Conservation (phyloP, 2,113 vertebrate genomes). For the Melospiza georgiana region DNA sequence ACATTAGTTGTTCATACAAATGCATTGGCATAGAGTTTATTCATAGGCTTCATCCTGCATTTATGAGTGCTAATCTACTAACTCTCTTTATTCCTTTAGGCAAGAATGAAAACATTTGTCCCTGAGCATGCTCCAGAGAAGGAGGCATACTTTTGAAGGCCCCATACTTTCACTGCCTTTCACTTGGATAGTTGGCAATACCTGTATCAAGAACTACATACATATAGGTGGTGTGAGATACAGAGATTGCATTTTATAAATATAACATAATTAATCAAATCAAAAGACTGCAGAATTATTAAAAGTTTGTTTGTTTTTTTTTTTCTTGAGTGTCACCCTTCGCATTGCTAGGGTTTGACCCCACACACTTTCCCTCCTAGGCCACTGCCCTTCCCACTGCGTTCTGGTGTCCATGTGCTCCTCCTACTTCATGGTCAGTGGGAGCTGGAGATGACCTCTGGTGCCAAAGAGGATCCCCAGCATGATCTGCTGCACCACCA, state of each 20-base stretch:
- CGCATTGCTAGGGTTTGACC: background rate
- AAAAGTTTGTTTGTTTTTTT: background rate
- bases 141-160: background rate
- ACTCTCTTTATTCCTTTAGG: background rate
- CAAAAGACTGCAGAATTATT: background rate
- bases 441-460: background rate
- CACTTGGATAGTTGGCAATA: background rate
- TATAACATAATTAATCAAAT: background rate
- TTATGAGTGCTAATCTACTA: background rate
- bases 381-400: background rate
- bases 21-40: background rate
- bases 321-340: background rate
- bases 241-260: background rate
- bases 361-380: background rate
- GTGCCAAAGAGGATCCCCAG: background rate
- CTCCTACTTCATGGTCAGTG: fast-evolving
- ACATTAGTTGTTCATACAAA: constrained; percentile 32
- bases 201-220: background rate
- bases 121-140: background rate
- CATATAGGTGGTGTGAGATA: fast-evolving
- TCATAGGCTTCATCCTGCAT: background rate
- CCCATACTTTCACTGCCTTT: background rate
- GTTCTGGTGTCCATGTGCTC: background rate
- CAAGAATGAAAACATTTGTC: background rate
- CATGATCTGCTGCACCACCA: background rate